Percentiles rank a stretch among this genome's conserved stretches.
These are phyloP conservation scores for Australoheros facetus DNA, from an alignment of 2,797 vertebrate species.

Conservation along the genomic window DNA sequence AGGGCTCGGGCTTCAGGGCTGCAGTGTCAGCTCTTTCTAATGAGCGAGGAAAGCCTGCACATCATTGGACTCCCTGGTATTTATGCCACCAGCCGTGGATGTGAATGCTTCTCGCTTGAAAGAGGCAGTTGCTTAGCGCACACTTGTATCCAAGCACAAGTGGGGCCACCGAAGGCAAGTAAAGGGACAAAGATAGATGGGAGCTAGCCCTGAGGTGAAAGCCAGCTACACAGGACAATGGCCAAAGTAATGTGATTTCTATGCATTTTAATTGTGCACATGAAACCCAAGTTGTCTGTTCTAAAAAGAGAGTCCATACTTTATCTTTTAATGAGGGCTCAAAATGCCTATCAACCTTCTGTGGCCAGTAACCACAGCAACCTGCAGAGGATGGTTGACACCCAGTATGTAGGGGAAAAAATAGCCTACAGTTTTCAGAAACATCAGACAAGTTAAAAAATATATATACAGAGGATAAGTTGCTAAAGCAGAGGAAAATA, in stretches of 20 bases:
- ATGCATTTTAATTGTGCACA: not conserved
- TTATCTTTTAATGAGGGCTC: conserved; percentile 62
- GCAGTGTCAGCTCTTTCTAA: conserved; percentile 77
- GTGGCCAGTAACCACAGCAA: conserved; percentile 68
- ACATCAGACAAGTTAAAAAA: not conserved
- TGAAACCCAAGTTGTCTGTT: conserved; percentile 1
- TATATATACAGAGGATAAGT: not conserved
- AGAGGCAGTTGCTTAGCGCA: conserved; percentile 54
- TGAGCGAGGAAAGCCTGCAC: conserved; percentile 69
- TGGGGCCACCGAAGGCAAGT: conserved; percentile 15
- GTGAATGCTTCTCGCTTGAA: conserved; percentile 27
- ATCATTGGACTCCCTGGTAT: conserved; percentile 63
- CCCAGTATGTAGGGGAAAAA: conserved; percentile 1
- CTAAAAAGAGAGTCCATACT: conserved; percentile 12
- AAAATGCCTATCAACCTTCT: conserved; percentile 32
- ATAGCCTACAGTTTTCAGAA: not conserved
- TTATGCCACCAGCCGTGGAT: conserved; percentile 63
- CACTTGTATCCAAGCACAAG: conserved; percentile 36
- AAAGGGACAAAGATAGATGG: conserved; percentile 26
- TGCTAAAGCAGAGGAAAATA: conserved; percentile 6
- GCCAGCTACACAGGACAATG: not conserved
- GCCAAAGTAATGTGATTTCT: not conserved
- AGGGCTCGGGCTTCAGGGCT: conserved; percentile 59
- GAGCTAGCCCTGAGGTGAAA: conserved; percentile 11
- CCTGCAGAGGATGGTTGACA: conserved; percentile 14